Percentiles rank a stretch among this genome's conserved stretches.
These are phyloP conservation scores for Leucophenga maculata DNA, from an alignment of 2,888 invertebrate species.

Conservation along the genomic window DNA sequence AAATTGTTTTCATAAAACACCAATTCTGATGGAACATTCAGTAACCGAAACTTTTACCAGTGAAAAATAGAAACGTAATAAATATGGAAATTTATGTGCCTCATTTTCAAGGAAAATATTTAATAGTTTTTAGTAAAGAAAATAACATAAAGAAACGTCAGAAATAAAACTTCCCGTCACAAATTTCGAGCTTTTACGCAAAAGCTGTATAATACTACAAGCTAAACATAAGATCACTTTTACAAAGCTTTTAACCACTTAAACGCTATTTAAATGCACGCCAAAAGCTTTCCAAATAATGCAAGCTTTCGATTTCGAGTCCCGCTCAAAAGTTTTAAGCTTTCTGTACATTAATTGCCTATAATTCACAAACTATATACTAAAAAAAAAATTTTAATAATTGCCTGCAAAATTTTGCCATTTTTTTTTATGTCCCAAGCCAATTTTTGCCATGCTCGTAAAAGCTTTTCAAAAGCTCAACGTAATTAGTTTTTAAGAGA, in stretches of 20 bases:
- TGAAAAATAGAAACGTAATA: constrained; percentile 9
- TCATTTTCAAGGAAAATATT: constrained; percentile 47
- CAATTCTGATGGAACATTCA: no score
- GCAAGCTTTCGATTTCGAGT: no score
- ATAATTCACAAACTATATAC: no score
- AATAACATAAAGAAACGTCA: constrained; percentile 22
- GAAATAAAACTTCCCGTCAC: constrained; percentile 33
- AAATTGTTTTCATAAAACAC: no score
- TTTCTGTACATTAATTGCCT: no score
- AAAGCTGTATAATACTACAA: background rate
- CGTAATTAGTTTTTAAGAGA: background rate
- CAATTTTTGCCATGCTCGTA: constrained; percentile 1
- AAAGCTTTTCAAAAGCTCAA: constrained; percentile 28
- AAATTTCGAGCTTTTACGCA: constrained; percentile 30
- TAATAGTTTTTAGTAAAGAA: constrained; percentile 38
- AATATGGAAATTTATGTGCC: constrained; percentile 56
- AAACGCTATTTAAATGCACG: no score
- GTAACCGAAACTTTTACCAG: background rate
- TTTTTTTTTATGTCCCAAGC: background rate
- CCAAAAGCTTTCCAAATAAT: constrained; percentile 30
- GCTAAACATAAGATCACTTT: background rate
- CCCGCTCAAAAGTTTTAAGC: no score
- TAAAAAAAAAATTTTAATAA: no score
- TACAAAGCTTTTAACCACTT: no score
- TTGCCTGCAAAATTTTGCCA: background rate